Evolutionary conservation across 2,113 vertebrate species (phyloP), one percentile per base, ranked within the genome.

Genomic region (Psilopsiagon aurifrons): DNA sequence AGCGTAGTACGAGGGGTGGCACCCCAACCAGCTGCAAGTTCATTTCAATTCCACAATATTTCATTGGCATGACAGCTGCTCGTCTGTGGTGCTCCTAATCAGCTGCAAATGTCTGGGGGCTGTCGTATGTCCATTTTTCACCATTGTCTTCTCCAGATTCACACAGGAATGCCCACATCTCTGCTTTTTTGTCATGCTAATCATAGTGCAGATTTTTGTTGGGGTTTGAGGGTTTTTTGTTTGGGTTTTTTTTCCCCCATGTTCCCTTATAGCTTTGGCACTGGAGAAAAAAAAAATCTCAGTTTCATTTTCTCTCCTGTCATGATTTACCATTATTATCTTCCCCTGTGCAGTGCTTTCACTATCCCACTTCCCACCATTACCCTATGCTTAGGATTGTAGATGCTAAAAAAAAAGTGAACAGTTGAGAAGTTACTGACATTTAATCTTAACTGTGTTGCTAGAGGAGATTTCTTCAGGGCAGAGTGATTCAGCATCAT

Each of bases 31-130:
- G 90, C 88, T 73, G 20, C 68, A 92, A 92, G 83, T 95, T 93
- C 88, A 93, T 94, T 93, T 90, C 90, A 55, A 59, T 88, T 71
- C 76, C 85, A 22, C 60, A 81, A 60, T 92, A 71, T 78, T 86
- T 90, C 92, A 75, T 25, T 80, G 93, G 60, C 64, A 43, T 67
- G 90, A 80, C 93, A 96, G 92, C 88, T 96, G 90, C 86, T 96
- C 14, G 0, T 96, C 93, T 93, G 79, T n/a, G 4, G 39, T 47
- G 69, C 68, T 80, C 75, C 90, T 94, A 86, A 94, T 93, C 92
- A 88, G 94, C 87, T 71, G 77, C 46, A 78, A 71, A 91, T 84
- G 86, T 54, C 92, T 52, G 43, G 90, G 88, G 90, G 68, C 79
- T 94, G 79, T 71, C 3, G 1, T 7, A 3, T 47, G 60, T n/a